A percentile compares a stretch with the other conserved stretches of the same genome.
These are phyloP conservation scores for Florisuga fusca DNA, from an alignment of 2,797 vertebrate genomes.

Conservation along the genomic window DNA sequence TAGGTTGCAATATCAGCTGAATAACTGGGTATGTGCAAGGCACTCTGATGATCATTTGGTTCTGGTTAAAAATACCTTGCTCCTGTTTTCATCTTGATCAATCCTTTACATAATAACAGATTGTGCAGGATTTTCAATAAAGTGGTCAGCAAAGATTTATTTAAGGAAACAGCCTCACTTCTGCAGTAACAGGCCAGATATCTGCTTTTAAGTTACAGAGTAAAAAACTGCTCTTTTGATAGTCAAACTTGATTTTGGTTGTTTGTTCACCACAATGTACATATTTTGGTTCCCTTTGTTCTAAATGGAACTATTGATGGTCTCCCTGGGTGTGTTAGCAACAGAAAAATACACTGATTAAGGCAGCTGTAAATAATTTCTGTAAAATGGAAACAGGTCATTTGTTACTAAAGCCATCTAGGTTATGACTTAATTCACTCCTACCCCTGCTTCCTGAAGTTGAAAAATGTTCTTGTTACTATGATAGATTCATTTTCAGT, in stretches of 20 bases:
- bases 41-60: neutral
- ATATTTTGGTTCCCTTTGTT: neutral
- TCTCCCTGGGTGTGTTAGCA: neutral
- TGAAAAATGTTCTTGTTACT: slow-evolving; percentile 19
- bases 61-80: neutral
- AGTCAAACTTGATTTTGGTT: neutral
- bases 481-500: neutral
- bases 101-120: neutral
- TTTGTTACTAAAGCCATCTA: neutral
- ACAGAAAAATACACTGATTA: neutral
- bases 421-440: slow-evolving; percentile 22
- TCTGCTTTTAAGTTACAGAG: neutral
- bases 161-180: neutral
- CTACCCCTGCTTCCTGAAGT: neutral
- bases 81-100: neutral
- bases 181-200: neutral
- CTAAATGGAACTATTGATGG: neutral
- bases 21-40: neutral
- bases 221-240: neutral
- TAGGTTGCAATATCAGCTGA: neutral
- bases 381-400: neutral
- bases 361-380: neutral
- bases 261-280: neutral
- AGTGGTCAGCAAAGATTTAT: neutral
- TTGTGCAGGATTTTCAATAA: neutral